phyloP scores from a whole-genome alignment of 2,888 invertebrate species.

The Drosophila formosana region DNA sequence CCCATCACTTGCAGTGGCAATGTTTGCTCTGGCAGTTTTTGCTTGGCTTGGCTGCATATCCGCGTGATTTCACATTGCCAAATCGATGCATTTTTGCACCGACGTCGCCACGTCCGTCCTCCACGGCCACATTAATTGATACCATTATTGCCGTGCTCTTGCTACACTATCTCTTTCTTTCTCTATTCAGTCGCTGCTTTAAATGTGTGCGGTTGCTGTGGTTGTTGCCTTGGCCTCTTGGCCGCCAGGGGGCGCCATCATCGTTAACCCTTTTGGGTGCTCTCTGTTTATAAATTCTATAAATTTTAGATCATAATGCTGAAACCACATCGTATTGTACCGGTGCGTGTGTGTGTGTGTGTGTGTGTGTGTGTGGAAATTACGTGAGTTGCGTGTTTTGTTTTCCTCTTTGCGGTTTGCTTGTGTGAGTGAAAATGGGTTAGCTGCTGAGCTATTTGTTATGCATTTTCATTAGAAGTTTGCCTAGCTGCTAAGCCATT shows the following conservation, averaged over 20 bases:
- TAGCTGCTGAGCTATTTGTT: constrained; percentile 61
- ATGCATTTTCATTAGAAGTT: constrained; percentile 75
- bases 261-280: constrained; percentile 64
- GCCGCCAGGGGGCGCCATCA: constrained; percentile 44
- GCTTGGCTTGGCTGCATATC: constrained; percentile 48
- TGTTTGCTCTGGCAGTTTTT: constrained; percentile 31
- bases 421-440: constrained; percentile 43
- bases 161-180: not conserved
- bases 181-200: constrained; percentile 2
- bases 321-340: constrained; percentile 30
- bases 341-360: constrained; percentile 23
- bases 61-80: constrained; percentile 62
- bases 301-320: constrained; percentile 78
- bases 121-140: constrained; percentile 57
- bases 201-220: constrained; percentile 10
- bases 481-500: constrained; percentile 46
- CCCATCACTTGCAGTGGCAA: constrained; percentile 18
- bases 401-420: constrained; percentile 42
- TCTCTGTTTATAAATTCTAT: constrained; percentile 74
- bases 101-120: not conserved
- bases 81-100: constrained; percentile 48
- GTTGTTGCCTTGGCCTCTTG: constrained; percentile 39
- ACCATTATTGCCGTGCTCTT: constrained; percentile 23
- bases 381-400: constrained; percentile 52
- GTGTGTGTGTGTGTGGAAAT: constrained; percentile 40